These are phyloP conservation scores for Panthera leo DNA, from an alignment of 2,113 vertebrate species.

Conservation along the genomic window DNA sequence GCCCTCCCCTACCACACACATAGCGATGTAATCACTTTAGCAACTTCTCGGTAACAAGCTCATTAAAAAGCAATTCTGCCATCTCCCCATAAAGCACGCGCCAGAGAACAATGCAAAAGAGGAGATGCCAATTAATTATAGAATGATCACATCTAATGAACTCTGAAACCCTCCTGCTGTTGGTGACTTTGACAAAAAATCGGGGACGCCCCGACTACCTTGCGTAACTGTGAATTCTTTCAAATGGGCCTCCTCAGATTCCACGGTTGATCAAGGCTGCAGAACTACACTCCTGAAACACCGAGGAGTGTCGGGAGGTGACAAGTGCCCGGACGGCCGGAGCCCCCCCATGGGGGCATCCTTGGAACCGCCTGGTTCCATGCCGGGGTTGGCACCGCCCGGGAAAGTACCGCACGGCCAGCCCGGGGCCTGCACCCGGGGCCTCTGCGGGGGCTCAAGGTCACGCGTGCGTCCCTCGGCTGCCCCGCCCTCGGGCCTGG, in stretches of 20 bases:
- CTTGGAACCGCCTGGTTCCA: background rate
- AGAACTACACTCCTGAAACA: background rate
- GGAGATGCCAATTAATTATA: slow-evolving; percentile 81
- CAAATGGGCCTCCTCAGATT: background rate
- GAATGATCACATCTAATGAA: slow-evolving; percentile 82
- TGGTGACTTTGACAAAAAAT: slow-evolving; percentile 79
- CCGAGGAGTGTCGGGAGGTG: background rate
- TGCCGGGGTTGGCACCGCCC: background rate
- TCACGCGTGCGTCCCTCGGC: background rate
- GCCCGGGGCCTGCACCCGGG: background rate
- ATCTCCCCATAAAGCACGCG: slow-evolving; percentile 77
- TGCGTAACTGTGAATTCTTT: slow-evolving; percentile 42
- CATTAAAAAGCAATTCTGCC: slow-evolving; percentile 83
- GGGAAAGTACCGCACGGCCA: background rate
- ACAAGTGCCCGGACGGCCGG: background rate
- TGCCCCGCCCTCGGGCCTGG: slow-evolving; percentile 33
- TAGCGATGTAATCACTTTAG: slow-evolving; percentile 73
- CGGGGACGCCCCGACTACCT: slow-evolving; percentile 54
- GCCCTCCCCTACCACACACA: slow-evolving; percentile 77
- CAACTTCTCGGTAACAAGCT: slow-evolving; percentile 86
- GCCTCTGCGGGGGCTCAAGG: background rate
- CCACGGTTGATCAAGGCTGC: background rate
- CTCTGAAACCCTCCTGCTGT: slow-evolving; percentile 80
- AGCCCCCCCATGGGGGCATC: background rate
- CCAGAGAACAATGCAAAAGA: slow-evolving; percentile 80